A percentile compares a stretch with the other conserved stretches of the same genome.
These are phyloP conservation scores for Corynorhinus townsendii DNA, from an alignment of 2,113 vertebrate species.

Conservation along the genomic window DNA sequence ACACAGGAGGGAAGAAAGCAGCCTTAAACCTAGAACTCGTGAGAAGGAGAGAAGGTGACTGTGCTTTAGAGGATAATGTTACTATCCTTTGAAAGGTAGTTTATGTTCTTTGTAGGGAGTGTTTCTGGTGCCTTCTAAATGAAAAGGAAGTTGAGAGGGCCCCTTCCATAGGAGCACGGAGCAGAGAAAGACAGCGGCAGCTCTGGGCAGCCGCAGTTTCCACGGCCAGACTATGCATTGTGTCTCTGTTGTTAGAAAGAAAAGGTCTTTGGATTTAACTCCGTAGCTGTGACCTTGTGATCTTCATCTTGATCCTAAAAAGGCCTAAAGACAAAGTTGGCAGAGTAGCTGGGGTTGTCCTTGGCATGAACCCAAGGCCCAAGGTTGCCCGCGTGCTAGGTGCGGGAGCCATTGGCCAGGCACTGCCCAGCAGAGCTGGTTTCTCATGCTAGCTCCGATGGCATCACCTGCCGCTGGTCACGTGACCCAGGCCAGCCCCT, in stretches of 20 bases:
- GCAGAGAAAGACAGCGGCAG: neutral
- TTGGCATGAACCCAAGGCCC: neutral
- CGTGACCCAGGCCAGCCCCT: no score
- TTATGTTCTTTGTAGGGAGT: constrained; percentile 11
- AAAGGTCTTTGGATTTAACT: neutral
- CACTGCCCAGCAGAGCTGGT: neutral
- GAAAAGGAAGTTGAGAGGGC: constrained; percentile 9
- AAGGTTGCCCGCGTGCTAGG: neutral
- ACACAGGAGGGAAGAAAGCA: neutral
- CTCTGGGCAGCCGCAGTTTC: neutral
- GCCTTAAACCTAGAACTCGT: neutral
- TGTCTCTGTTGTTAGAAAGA: neutral
- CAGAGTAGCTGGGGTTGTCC: neutral
- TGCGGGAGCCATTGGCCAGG: rapidly evolving
- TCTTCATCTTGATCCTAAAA: neutral
- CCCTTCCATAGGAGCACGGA: neutral
- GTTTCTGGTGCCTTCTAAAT: neutral
- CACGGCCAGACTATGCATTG: neutral
- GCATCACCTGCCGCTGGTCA: neutral
- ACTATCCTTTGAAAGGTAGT: neutral
- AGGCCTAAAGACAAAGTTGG: neutral
- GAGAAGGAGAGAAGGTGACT: neutral
- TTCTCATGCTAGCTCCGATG: neutral
- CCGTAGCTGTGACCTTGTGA: neutral
- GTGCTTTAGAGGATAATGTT: neutral